Percentiles rank a stretch among this genome's conserved stretches.
phyloP scores from a whole-genome alignment of 2,888 invertebrate species.

The Papilio demoleus region DNA sequence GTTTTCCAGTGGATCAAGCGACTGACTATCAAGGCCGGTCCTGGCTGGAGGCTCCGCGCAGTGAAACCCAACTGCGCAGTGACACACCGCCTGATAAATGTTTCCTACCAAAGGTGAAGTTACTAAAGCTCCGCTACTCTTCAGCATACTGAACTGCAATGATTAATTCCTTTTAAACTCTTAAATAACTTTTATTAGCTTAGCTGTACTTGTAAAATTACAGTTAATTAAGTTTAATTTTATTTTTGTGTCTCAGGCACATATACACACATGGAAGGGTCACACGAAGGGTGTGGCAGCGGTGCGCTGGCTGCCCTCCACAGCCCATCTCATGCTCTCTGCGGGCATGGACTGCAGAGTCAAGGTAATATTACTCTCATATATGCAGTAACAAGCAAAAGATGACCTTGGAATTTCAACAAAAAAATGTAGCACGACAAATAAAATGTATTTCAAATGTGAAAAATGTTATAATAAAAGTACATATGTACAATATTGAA shows the following conservation, averaged over 20 bases:
- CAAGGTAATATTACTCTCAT: slow-evolving; percentile 81
- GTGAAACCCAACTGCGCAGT: slow-evolving; percentile 85
- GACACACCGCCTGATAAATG: slow-evolving; percentile 95
- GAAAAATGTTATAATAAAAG: no score
- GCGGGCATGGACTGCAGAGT: slow-evolving; percentile 98
- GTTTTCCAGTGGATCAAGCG: slow-evolving; percentile 91
- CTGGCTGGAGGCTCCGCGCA: slow-evolving; percentile 95
- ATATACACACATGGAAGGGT: slow-evolving; percentile 98
- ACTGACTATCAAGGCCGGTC: slow-evolving; percentile 98
- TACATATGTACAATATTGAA: no score
- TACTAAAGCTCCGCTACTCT: no score
- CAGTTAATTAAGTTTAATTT: no score
- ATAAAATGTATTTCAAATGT: no score
- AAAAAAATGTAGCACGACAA: no score
- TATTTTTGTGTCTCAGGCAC: slow-evolving; percentile 80
- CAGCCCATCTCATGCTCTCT: slow-evolving; percentile 97
- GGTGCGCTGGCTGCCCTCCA: slow-evolving; percentile 96
- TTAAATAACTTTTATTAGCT: no score
- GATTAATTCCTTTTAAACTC: no score
- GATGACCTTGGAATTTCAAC: no score
- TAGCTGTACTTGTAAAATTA: no score
- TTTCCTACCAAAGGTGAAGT: slow-evolving; percentile 93
- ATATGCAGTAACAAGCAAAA: neutral
- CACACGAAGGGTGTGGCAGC: slow-evolving; percentile 98
- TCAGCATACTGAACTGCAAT: no score